Percentiles rank a stretch among this genome's conserved stretches.
These are phyloP conservation scores for Phoenicopterus ruber DNA, from an alignment of 2,113 vertebrate species.

Conservation along the genomic window DNA sequence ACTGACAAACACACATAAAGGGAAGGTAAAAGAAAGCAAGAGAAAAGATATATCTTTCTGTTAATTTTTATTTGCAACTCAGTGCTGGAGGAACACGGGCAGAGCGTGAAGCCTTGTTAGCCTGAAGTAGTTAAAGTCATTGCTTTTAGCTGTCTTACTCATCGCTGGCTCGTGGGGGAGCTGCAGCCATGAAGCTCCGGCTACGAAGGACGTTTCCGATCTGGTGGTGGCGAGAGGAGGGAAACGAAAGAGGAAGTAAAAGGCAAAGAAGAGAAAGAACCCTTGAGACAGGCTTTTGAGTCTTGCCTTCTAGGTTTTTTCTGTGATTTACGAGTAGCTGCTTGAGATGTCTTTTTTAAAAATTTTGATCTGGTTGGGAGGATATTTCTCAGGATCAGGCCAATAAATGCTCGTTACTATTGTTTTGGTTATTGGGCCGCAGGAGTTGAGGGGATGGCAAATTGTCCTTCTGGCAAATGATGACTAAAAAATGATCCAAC, in stretches of 20 bases:
- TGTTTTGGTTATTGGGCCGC: not conserved
- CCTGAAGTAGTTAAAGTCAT: no score
- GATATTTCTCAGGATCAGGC: not conserved
- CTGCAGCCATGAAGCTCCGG: not conserved
- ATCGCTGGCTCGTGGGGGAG: not conserved
- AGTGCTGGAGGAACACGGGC: not conserved
- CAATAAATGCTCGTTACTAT: not conserved
- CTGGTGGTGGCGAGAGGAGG: not conserved
- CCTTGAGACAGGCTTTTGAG: not conserved
- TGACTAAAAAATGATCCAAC: not conserved
- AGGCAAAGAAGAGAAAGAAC: not conserved
- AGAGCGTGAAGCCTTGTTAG: not conserved
- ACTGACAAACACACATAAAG: not conserved
- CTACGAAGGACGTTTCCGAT: not conserved
- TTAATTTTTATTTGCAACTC: not conserved
- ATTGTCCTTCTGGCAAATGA: not conserved
- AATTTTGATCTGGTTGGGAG: not conserved
- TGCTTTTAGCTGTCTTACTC: not conserved
- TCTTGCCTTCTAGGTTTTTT: not conserved
- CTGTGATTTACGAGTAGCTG: not conserved
- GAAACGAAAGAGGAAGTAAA: not conserved
- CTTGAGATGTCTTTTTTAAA: not conserved
- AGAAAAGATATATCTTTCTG: not conserved
- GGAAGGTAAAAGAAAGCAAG: not conserved
- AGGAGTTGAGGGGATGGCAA: not conserved